Evolutionary conservation across 2,113 vertebrate species (phyloP).

Genomic region (Cryptotis parvus): DNA sequence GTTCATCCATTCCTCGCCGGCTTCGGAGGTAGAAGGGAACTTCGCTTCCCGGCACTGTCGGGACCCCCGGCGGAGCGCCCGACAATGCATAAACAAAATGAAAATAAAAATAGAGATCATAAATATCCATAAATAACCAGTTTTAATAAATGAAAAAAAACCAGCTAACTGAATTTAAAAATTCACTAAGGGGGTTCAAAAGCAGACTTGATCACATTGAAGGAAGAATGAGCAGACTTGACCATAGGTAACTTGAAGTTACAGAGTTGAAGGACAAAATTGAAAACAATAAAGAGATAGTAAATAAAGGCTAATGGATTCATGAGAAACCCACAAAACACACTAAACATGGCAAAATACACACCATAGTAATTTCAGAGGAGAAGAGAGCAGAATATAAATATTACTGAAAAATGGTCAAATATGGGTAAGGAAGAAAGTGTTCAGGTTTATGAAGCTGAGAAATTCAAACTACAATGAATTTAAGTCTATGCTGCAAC

Average conservation of each 20-base stretch:
- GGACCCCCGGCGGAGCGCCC: too few species aligned
- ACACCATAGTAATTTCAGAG: background rate
- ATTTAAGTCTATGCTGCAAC: too few species aligned
- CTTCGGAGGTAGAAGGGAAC: too few species aligned
- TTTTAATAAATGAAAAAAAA: too few species aligned
- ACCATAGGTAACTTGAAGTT: background rate
- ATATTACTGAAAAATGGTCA: background rate
- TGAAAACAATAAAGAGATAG: background rate
- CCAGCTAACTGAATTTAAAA: background rate
- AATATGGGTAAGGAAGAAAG: background rate
- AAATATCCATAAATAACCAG: too few species aligned
- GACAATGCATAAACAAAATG: background rate
- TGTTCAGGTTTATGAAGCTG: background rate
- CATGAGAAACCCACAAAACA: background rate
- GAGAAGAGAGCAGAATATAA: background rate
- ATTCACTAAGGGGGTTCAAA: background rate
- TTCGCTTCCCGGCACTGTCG: too few species aligned
- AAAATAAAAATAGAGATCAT: background rate
- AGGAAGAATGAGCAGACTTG: constrained; percentile 13
- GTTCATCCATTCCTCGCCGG: too few species aligned
- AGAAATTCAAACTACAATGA: background rate
- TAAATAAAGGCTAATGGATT: background rate
- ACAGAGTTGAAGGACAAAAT: background rate
- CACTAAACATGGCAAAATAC: background rate
- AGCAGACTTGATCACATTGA: background rate